A percentile compares a stretch with the other conserved stretches of the same genome.
These are phyloP conservation scores for Clarias magur DNA, from an alignment of 2,113 vertebrate genomes.

Conservation along the genomic window DNA sequence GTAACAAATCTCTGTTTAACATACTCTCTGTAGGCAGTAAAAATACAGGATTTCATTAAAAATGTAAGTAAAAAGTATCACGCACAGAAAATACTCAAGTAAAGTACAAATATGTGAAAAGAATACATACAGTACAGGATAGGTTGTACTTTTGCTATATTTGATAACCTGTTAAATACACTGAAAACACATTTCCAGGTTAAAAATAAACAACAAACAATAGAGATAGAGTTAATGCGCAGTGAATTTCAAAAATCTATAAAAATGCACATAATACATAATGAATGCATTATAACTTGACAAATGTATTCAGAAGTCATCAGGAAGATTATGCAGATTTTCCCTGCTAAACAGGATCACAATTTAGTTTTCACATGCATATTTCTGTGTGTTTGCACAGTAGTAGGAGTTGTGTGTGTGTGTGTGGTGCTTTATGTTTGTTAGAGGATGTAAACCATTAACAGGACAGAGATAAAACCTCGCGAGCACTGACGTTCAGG, in stretches of 20 bases:
- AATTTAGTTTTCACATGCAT: not conserved
- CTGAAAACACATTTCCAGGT: not conserved
- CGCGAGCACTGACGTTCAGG: conserved; percentile 46
- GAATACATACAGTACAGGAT: no score
- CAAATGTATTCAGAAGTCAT: not conserved
- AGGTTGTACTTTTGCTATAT: no score
- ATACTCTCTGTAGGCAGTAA: no score
- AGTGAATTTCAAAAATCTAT: not conserved
- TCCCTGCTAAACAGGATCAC: not conserved
- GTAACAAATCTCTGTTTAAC: no score
- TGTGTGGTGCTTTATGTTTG: conserved; percentile 41
- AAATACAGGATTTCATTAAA: no score
- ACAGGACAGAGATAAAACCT: conserved; percentile 45
- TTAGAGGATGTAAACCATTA: conserved; percentile 44
- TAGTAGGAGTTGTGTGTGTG: not conserved
- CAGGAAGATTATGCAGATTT: no score
- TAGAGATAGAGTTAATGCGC: not conserved
- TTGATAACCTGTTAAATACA: not conserved
- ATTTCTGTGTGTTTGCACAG: not conserved
- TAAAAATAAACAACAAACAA: not conserved
- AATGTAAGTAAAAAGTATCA: no score
- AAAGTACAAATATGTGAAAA: no score
- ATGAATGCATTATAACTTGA: not conserved
- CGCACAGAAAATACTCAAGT: no score
- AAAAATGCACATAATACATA: not conserved